phyloP scores from a whole-genome alignment of 2,888 invertebrate species.

The Gymnocheta viridis region DNA sequence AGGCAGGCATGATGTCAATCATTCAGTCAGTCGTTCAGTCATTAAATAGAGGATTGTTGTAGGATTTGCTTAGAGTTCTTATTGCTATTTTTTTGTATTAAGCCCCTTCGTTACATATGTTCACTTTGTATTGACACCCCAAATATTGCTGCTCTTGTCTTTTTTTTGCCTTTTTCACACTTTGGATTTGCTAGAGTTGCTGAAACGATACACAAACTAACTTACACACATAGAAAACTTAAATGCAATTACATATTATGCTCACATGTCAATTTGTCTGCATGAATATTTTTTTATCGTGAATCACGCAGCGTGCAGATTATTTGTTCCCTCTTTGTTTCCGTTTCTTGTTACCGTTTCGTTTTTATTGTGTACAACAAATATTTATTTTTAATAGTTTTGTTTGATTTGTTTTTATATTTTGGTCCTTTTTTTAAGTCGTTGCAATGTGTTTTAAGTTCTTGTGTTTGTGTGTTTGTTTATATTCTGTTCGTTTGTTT shows the following conservation, averaged over 20 bases:
- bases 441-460: conserved; percentile 33
- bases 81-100: conserved; percentile 43
- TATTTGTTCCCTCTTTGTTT: conserved; percentile 61
- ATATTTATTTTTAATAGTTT: conserved; percentile 80
- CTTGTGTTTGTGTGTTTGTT: conserved; percentile 14
- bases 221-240: neutral
- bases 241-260: conserved; percentile 32
- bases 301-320: conserved; percentile 49
- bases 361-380: conserved; percentile 74
- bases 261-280: conserved; percentile 12
- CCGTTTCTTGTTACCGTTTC: conserved; percentile 52
- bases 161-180: conserved; percentile 44
- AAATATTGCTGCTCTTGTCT: conserved; percentile 56
- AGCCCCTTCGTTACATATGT: conserved; percentile 75
- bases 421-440: conserved; percentile 49
- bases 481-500: conserved; percentile 36
- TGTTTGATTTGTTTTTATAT: conserved; percentile 70
- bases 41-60: conserved; percentile 48
- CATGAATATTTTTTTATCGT: conserved; percentile 14
- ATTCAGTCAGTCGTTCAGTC: conserved; percentile 72
- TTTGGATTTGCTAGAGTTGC: conserved; percentile 22
- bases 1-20: conserved; percentile 41
- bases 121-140: conserved; percentile 77
- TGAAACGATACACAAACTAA: neutral
- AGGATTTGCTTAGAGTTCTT: conserved; percentile 30